Base-by-base conservation (phyloP, 2,113 vertebrate genomes). In the Hemiprocne comata region DNA sequence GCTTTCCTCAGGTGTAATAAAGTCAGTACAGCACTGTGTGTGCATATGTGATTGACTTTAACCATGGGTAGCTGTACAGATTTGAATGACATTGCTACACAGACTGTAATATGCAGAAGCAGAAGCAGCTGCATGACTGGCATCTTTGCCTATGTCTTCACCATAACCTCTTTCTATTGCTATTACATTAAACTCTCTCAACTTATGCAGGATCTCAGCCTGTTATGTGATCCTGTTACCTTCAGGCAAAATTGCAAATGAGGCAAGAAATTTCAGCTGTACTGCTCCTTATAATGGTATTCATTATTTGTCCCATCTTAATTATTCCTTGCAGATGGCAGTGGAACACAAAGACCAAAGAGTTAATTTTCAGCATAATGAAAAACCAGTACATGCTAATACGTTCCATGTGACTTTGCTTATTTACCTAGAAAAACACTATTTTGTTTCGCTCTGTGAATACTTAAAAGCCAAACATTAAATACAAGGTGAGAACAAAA, bases 201-300 rank as follows among this genome's bases (percentile, higher is more conserved):
- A 90, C 40, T 96, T 93, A 97, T 86, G 75, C 74, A 92, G 88
- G 82, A 82, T 58, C 73, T 91, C 57, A 85, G 70, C 53, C 61
- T 54, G 31, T 50, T 64, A 2, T 51, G 29, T 54, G 84, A 91
- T 89, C 54, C 40, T 85, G 69, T 85, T 96, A 95, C 84, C 91
- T 97, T 62, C n/a, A 93, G 90, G 79, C 83, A 53, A 80, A 90
- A 96, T 58, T 95, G 81, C 95, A 97, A 97, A 97, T 87, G 78
- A 97, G 86, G 94, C 57, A 78, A 86, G 85, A 97, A 96, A 89
- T 95, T 90, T 96, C 95, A 78, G 69, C 75, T 95, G 82, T 64
- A 78, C 82, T 84, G 85, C 87, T 87, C 48, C 71, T 95, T 23
- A 70, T 73, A 62, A 92, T 80, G 33, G 28, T 78, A 82, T 85